phyloP scores from a whole-genome alignment of 1,140 invertebrate genomes.

The Achatina immaculata region DNA sequence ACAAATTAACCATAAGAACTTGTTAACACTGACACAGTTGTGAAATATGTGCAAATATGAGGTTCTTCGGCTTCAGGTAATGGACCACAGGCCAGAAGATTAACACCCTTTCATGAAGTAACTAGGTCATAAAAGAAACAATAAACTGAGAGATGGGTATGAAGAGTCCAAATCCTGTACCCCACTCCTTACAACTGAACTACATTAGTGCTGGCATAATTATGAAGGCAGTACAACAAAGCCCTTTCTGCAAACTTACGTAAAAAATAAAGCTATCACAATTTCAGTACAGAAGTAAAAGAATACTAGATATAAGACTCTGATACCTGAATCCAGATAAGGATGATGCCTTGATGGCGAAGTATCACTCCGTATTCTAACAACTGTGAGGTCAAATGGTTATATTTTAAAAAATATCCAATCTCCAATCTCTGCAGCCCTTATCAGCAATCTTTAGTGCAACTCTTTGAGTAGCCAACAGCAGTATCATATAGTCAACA shows the following conservation, averaged over 20 bases:
- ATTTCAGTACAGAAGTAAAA: slow-evolving; percentile 8
- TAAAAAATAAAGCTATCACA: slow-evolving; percentile 10
- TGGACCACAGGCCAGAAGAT: too few relatives aligned
- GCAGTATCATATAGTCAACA: neutral
- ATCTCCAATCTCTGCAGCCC: neutral
- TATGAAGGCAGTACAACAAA: neutral
- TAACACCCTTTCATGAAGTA: too few relatives aligned
- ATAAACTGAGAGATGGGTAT: neutral
- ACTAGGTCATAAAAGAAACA: too few relatives aligned
- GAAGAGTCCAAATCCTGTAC: neutral
- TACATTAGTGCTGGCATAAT: neutral
- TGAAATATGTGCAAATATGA: too few relatives aligned
- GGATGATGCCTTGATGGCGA: neutral
- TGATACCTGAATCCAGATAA: neutral
- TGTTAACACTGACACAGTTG: too few relatives aligned
- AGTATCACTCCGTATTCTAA: neutral
- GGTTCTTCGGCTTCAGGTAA: too few relatives aligned
- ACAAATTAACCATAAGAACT: too few relatives aligned
- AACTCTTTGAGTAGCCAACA: neutral
- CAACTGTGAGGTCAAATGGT: slow-evolving; percentile 2
- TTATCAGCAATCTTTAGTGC: neutral
- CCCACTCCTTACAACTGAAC: neutral
- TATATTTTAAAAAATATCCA: neutral
- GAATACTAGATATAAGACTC: neutral
- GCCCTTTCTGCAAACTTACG: neutral